Percentiles rank a stretch among this genome's conserved stretches.
These are phyloP conservation scores for Acromyrmex echinatior DNA, from an alignment of 1,140 invertebrate species.

Conservation along the genomic window DNA sequence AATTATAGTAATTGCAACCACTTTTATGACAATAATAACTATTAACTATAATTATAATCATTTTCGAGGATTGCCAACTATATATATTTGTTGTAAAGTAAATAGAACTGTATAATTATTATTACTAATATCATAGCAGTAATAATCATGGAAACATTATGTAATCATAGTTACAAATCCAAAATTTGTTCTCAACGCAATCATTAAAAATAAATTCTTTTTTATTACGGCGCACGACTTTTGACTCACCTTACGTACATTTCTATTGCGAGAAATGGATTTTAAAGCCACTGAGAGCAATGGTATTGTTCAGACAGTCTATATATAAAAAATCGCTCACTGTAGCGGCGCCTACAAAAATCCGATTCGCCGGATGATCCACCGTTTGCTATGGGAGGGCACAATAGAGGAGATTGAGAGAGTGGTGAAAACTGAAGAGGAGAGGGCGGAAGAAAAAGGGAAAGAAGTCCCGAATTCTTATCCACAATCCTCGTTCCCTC, in stretches of 20 bases:
- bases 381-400: constrained; percentile 65
- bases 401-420: constrained; percentile 77
- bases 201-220: constrained; percentile 1
- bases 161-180: too few species aligned
- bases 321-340: constrained; percentile 30
- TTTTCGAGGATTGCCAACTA: too few species aligned
- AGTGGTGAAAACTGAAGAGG: constrained; percentile 35
- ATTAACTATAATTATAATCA: too few species aligned
- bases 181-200: too few species aligned
- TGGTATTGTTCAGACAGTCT: constrained; percentile 4
- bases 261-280: constrained; percentile 23
- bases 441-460: constrained; percentile 29
- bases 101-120: too few species aligned
- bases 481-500: constrained; percentile 81
- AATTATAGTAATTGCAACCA: too few species aligned
- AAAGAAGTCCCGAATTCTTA: constrained; percentile 57
- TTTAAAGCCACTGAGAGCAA: constrained; percentile 34
- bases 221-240: neutral
- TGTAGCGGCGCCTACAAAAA: constrained; percentile 78
- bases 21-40: too few species aligned
- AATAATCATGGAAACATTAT: too few species aligned
- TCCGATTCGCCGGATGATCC: constrained; percentile 82
- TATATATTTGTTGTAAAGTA: too few species aligned
- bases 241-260: neutral
- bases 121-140: too few species aligned